Conservation (phyloP, 1,140 invertebrate genomes). For the Drosophila dunni region DNA sequence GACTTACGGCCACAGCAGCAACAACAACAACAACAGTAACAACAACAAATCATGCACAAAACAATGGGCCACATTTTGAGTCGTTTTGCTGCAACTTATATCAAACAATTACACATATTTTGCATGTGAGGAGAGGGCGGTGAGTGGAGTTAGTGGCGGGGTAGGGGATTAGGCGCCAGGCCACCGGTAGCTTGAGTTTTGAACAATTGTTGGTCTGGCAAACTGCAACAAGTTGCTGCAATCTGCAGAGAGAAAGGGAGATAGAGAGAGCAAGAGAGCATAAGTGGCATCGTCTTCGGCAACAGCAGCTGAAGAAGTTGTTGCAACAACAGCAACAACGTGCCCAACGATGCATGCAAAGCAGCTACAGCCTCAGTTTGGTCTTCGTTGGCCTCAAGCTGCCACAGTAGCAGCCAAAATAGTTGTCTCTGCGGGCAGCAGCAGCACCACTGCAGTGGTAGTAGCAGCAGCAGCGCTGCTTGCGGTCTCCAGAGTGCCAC, state of each 20-base stretch:
- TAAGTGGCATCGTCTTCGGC: conserved; percentile 51
- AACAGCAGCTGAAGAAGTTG: conserved; percentile 56
- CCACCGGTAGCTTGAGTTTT: conserved; percentile 52
- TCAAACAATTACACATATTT: conserved; percentile 84
- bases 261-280: conserved; percentile 37
- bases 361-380: conserved; percentile 38
- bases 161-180: conserved; percentile 31
- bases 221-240: conserved; percentile 64
- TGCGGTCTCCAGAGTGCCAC: conserved; percentile 34
- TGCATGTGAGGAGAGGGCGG: conserved; percentile 53
- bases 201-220: conserved; percentile 45
- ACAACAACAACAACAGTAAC: conserved; percentile 45
- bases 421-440: conserved; percentile 53
- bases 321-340: conserved; percentile 53
- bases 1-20: not conserved
- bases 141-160: not conserved
- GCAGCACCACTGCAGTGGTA: no score
- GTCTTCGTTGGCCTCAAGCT: conserved; percentile 25
- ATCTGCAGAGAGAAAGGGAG: conserved; percentile 58
- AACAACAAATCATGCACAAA: conserved; percentile 84
- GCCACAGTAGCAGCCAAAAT: conserved; percentile 81
- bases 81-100: conserved; percentile 75
- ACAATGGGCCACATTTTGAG: conserved; percentile 83
- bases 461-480: conserved; percentile 1
- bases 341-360: conserved; percentile 72